A percentile compares a stretch with the other conserved stretches of the same genome.
Evolutionary conservation across 53 echinoderm and acorn worm genomes (phyloP).

Genomic region (Stichopus horrens): DNA sequence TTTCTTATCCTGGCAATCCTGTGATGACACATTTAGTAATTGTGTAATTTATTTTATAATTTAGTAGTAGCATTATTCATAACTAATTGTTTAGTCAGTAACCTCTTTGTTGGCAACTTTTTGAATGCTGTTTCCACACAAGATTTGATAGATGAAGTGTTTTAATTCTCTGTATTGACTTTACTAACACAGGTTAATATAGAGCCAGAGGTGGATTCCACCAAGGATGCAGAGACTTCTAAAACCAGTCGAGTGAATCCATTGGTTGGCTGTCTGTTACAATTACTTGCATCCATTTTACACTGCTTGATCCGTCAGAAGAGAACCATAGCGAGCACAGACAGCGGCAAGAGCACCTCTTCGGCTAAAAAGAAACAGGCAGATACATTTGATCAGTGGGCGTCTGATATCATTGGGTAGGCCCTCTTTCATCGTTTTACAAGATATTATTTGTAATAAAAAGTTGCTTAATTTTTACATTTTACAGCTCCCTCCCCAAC

Average conservation of each 20-base stretch:
- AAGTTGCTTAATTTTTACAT: no score
- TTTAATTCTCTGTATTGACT: not conserved
- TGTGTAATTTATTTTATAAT: no score
- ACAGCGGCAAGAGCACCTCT: slow-evolving; percentile 62
- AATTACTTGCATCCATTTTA: slow-evolving; percentile 78
- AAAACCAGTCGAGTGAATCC: slow-evolving; percentile 49
- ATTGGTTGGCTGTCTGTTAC: slow-evolving; percentile 80
- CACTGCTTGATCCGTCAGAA: slow-evolving; percentile 84
- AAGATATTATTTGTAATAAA: no score
- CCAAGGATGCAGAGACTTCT: slow-evolving; percentile 54
- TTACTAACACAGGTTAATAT: not conserved
- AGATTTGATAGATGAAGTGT: not conserved
- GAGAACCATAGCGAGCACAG: slow-evolving; percentile 56
- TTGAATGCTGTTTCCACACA: not conserved
- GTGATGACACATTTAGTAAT: no score
- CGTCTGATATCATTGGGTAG: slow-evolving; percentile 89
- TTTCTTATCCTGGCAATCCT: no score
- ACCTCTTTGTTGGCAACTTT: no score
- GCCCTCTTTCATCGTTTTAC: not conserved
- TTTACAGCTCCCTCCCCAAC: no score
- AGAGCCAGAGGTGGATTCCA: not conserved
- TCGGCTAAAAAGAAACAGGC: slow-evolving; percentile 87
- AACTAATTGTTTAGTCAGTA: no score
- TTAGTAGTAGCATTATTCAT: no score
- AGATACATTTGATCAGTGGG: slow-evolving; percentile 96